Base-by-base conservation (phyloP, 2,797 vertebrate genomes). In the Champsocephalus gunnari region DNA sequence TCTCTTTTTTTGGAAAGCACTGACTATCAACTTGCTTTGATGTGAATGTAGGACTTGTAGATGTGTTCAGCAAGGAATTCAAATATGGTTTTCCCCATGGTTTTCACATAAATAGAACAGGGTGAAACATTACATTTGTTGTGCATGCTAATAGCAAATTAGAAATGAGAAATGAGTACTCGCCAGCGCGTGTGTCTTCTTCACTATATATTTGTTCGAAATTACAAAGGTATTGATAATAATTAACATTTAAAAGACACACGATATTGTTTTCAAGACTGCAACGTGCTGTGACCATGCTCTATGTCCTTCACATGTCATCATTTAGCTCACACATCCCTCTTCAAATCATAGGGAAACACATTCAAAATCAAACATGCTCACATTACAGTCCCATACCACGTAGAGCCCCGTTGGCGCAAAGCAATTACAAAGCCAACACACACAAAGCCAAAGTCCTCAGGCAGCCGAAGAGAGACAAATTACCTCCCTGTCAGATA, bases 401-500 rank as follows among this genome's bases (percentile, higher is more conserved):
- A 66, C 4, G 41, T 78, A 62, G 51, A 53, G 73, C 78, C 85
- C 77, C 87, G 50, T 61, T 74, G 90, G 90, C 86, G 51, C 88
- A 90, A 88, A 91, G 91, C 91, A 92, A 92, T 93, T 94, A 92
- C 87, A 81, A 83, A 84, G 66, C 56, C 43, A 73, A 50, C 57
- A 44, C 57, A 28, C 50, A 82, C 63, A 80, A 69, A 80, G 68
- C 73, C 68, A 59, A 19, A 73, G 89, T 94, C 85, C 80, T 59
- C 66, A 68, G 91, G 89, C 92, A 93, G 92, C 89, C 92, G 94
- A 94, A 95, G 87, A 87, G 86, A 96, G 95, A 97, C 95, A 95
- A 96, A 97, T 97, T 96, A 94, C 95, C 94, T 95, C 86, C 89
- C 93, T 96, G 95, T 96, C 94, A 96, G 95, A 96, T 95, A 95